Evolutionary conservation across 2,113 vertebrate genomes (phyloP).

Genomic region (Chionomys nivalis): DNA sequence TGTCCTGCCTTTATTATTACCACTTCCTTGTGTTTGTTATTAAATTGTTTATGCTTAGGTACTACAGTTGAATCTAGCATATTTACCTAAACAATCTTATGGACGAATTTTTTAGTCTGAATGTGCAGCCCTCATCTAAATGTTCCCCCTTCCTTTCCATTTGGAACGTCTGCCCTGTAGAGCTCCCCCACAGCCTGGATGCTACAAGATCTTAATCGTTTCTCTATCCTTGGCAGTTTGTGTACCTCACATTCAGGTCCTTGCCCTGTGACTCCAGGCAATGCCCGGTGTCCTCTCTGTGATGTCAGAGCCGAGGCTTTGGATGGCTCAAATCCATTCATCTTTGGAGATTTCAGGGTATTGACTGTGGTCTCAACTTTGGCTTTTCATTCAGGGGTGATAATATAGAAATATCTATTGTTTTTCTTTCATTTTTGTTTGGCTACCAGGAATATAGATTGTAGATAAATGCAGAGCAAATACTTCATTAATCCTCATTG

Average conservation of each 20-base stretch:
- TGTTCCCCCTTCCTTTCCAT: not conserved
- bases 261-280: fast-evolving
- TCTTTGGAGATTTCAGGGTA: not conserved
- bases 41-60: not conserved
- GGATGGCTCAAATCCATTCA: not conserved
- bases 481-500: not conserved
- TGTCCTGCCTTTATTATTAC: not conserved
- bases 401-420: not conserved
- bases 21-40: not conserved
- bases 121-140: not conserved
- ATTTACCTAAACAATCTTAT: not conserved
- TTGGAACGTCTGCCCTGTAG: not conserved
- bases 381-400: not conserved
- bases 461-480: not conserved
- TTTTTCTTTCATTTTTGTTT: not conserved
- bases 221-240: not conserved
- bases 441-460: not conserved
- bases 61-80: not conserved
- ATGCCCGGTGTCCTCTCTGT: not conserved
- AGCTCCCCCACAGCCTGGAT: too few relatives aligned
- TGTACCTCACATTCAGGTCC: not conserved
- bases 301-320: not conserved
- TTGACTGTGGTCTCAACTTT: not conserved
- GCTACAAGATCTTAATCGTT: not conserved
- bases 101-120: not conserved